These are phyloP conservation scores for Melanaphis sacchari DNA, from an alignment of 1,140 invertebrate species.

Conservation along the genomic window DNA sequence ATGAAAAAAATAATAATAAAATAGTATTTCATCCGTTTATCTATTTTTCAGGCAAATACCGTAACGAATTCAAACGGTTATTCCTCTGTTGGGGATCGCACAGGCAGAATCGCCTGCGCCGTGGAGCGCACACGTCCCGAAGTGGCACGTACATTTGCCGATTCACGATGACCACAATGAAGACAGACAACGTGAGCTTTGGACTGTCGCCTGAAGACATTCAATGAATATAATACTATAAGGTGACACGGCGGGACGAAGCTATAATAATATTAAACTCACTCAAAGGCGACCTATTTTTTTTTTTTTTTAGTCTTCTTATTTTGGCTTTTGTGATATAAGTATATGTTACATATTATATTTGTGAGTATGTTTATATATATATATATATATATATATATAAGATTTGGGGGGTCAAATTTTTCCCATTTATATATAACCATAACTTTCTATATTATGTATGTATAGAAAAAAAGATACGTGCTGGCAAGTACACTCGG, in stretches of 20 bases:
- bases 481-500: background rate
- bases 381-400: background rate
- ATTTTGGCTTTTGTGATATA: background rate
- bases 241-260: background rate
- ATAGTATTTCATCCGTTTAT: background rate
- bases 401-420: background rate
- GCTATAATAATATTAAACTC: background rate
- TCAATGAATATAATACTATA: background rate
- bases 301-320: background rate
- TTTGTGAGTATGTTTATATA: background rate
- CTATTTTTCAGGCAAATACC: conserved; percentile 61
- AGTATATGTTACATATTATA: background rate
- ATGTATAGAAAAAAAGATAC: background rate
- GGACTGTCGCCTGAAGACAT: conserved; percentile 42
- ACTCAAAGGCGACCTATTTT: background rate
- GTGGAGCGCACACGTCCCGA: conserved; percentile 54
- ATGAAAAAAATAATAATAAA: background rate
- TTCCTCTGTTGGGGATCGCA: conserved; percentile 58
- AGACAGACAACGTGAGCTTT: conserved; percentile 43
- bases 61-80: conserved; percentile 59
- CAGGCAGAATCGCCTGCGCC: conserved; percentile 48
- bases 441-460: background rate
- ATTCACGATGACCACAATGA: conserved; percentile 53
- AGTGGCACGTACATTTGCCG: conserved; percentile 54
- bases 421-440: background rate